A percentile compares a stretch with the other conserved stretches of the same genome.
These are phyloP conservation scores for Sterrhoptilus dennistouni DNA, from an alignment of 2,113 vertebrate genomes.

Conservation along the genomic window DNA sequence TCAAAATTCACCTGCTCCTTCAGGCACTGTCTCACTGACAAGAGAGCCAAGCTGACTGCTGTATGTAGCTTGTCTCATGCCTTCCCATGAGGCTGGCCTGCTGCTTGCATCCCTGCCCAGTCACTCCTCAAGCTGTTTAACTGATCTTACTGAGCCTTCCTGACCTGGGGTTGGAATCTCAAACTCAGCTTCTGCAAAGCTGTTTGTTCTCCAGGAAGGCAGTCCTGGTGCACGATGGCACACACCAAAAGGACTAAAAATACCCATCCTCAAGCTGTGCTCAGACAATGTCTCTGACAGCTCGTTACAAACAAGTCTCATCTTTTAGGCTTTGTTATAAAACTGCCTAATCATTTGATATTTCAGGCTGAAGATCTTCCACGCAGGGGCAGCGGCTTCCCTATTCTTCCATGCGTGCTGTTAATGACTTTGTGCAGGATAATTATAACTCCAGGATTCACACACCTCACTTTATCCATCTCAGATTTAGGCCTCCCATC, in stretches of 20 bases:
- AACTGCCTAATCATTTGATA: background rate
- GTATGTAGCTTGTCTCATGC: background rate
- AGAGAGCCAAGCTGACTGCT: background rate
- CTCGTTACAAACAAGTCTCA: background rate
- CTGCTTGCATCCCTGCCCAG: background rate
- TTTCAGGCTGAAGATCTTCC: background rate
- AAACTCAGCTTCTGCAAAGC: background rate
- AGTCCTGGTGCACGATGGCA: background rate
- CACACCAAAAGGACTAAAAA: background rate
- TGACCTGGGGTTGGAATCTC: background rate
- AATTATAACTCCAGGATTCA: background rate
- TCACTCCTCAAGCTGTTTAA: background rate
- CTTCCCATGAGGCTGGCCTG: background rate
- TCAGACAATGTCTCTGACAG: background rate
- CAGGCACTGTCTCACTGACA: accelerated
- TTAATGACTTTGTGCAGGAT: background rate
- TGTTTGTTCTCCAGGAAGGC: accelerated
- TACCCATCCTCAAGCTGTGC: background rate
- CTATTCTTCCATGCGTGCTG: background rate
- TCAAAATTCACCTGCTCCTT: background rate
- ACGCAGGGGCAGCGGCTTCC: background rate
- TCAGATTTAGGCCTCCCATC: background rate
- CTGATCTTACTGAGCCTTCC: background rate
- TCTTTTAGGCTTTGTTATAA: background rate
- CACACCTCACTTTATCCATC: background rate